Conservation (phyloP, 2,113 vertebrate genomes). For the Anoura caudifer region DNA sequence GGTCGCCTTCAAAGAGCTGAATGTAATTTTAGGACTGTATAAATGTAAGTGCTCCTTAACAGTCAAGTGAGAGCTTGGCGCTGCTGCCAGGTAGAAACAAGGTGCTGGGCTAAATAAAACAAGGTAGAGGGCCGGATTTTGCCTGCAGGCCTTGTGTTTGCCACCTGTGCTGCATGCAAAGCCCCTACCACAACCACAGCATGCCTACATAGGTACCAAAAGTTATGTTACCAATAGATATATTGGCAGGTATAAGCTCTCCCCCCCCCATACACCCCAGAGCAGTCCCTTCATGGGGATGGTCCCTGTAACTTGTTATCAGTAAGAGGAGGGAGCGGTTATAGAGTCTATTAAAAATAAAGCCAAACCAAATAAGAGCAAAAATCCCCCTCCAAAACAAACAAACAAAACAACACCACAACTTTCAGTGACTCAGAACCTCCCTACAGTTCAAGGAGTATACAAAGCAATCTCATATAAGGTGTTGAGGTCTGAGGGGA, state of each 20-base stretch:
- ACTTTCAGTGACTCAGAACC: not conserved
- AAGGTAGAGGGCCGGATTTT: too few relatives aligned
- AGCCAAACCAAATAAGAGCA: not conserved
- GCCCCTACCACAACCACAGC: not conserved
- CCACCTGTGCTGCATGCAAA: not conserved
- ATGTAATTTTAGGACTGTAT: too few relatives aligned
- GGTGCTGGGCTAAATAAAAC: too few relatives aligned
- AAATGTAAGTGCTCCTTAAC: too few relatives aligned
- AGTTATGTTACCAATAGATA: not conserved
- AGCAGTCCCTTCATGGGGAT: not conserved
- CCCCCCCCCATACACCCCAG: not conserved
- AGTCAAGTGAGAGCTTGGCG: too few relatives aligned
- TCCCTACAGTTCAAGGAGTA: not conserved
- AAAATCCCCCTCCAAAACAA: not conserved
- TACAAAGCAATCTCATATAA: not conserved
- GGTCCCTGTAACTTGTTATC: not conserved
- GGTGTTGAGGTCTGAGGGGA: not conserved
- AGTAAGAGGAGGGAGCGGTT: not conserved
- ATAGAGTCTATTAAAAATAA: not conserved
- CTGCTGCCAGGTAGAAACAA: too few relatives aligned
- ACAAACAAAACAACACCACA: not conserved
- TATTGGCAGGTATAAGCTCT: not conserved
- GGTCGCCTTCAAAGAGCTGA: too few relatives aligned
- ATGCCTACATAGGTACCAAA: not conserved
- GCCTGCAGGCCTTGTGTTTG: too few relatives aligned